Evolutionary conservation across 2,797 vertebrate species (phyloP).

Genomic region (Acomys russatus): DNA sequence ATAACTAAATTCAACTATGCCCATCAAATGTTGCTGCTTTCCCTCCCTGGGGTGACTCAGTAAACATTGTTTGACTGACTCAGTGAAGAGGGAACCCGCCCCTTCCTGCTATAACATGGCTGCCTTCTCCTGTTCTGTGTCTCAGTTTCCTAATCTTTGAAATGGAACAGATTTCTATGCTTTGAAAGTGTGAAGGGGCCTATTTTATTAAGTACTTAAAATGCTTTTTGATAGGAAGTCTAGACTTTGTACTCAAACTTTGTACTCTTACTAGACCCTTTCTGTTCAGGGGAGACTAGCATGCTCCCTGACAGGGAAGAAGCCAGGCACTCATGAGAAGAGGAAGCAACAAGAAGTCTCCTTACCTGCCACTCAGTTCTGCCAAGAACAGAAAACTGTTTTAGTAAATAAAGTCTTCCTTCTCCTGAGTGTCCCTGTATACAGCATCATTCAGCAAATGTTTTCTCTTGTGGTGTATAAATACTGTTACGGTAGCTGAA

Average conservation of each 20-base stretch:
- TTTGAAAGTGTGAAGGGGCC: neutral
- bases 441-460: neutral
- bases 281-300: fast-evolving
- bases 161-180: neutral
- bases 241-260: neutral
- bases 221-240: neutral
- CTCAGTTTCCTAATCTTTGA: neutral
- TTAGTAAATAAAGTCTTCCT: neutral
- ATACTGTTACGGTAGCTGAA: neutral
- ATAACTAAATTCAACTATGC: neutral
- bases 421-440: neutral
- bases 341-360: fast-evolving
- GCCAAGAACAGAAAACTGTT: neutral
- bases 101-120: too few relatives aligned
- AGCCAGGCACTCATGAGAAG: fast-evolving
- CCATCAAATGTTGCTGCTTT: neutral
- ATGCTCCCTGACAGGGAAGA: too few relatives aligned
- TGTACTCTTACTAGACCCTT: too few relatives aligned
- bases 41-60: neutral
- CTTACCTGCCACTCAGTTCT: neutral
- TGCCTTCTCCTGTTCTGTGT: neutral
- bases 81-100: neutral
- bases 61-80: neutral
- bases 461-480: neutral
- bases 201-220: neutral